These are phyloP conservation scores for Petaurus breviceps DNA, from an alignment of 2,113 vertebrate species.

Conservation along the genomic window DNA sequence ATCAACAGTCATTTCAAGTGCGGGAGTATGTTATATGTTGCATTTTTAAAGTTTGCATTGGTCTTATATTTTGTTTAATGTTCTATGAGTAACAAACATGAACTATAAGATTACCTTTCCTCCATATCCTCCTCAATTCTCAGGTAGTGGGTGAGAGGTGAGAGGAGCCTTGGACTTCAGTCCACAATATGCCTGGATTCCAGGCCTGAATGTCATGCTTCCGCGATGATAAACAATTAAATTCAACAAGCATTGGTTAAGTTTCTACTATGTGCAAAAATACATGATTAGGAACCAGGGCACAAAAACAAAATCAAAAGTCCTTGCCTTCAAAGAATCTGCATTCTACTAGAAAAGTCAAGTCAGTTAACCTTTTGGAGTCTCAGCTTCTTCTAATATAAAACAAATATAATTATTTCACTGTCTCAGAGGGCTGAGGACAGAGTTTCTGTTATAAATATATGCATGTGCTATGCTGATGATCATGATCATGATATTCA, in stretches of 20 bases:
- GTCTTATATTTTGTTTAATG: neutral
- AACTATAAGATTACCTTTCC: too few species aligned
- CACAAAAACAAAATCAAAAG: neutral
- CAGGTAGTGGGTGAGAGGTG: neutral
- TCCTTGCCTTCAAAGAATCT: neutral
- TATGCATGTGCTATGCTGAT: neutral
- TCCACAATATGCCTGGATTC: neutral
- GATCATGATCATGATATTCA: neutral
- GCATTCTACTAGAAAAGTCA: neutral
- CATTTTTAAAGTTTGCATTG: neutral
- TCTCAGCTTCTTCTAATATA: neutral
- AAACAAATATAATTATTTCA: neutral
- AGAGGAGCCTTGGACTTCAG: neutral
- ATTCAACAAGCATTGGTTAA: neutral
- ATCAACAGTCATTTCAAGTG: neutral
- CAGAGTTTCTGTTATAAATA: neutral
- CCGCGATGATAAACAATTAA: neutral
- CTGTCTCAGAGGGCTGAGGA: neutral
- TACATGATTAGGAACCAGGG: neutral
- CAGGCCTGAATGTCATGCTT: neutral
- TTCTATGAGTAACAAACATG: neutral
- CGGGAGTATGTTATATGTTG: neutral
- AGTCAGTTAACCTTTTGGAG: neutral
- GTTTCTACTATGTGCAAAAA: too few species aligned
- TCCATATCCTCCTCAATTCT: neutral